Base-by-base conservation (phyloP, 2,888 invertebrate genomes). In the Eupithecia centaureata region DNA sequence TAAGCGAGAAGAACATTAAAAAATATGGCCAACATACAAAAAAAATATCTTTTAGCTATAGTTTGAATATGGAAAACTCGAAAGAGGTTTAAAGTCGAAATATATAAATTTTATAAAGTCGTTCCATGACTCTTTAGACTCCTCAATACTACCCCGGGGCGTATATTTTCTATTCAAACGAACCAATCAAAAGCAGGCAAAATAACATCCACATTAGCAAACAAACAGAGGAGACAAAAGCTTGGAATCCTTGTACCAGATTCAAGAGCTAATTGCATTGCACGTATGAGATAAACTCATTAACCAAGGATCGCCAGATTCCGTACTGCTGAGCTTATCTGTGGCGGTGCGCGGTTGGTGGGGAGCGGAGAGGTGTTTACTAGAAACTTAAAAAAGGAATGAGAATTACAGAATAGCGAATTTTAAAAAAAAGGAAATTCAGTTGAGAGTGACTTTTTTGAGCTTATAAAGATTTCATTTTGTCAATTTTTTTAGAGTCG, bases 281-380 rank as follows among this genome's bases (percentile, higher is more conserved):
- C 86, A 89, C 88, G 87, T 88, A 83, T 90, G 92, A 91, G 92
- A 93, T 93, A 91, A 91, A 90, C 92, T 91, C 91, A 92, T 92
- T 93, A 91, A 71, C 87, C 91, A 88, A 91, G 90, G 91, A 92
- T 91, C 90, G 88, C 87, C 89, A 90, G 89, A 91, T 91, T 90
- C 89, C 88, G 84, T 84, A 79, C 84, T 85, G 83, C 79, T 79
- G 79, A 78, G 88, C 90, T 92, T 92, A 92, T 92, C 92, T 88
- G 83, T 71, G 35, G 74, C 18, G 72, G 52, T 59, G 68, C 10
- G 59, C 33, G 42, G 47, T 15, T 47, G 13, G 62, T 71, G 30
- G 65, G 22, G 22, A 38, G 67, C 51, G 63, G 56, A 60, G 75
- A 30, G 73, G 62, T 47, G 52, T 27, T 52, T 4, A 5, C 12